Conservation (phyloP, 2,888 invertebrate genomes). For the Tetragonisca angustula region DNA sequence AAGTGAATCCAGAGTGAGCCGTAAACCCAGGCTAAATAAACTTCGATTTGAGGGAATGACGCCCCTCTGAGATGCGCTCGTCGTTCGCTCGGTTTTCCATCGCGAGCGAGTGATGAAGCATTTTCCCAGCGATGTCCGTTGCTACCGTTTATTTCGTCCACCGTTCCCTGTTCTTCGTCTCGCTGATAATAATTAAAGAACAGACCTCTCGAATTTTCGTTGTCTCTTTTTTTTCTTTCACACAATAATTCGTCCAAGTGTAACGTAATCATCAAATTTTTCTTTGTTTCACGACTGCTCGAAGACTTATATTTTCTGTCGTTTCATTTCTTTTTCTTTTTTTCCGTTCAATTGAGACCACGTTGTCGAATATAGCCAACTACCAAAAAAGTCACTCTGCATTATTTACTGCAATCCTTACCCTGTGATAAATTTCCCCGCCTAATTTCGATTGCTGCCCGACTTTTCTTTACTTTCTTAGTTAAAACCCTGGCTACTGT, state of each 20-base stretch:
- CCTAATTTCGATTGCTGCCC: background rate
- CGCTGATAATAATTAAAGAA: no score
- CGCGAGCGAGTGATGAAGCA: background rate
- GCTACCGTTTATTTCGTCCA: background rate
- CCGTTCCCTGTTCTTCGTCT: background rate
- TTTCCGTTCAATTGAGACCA: no score
- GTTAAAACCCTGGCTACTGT: no score
- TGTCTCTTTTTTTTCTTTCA: no score
- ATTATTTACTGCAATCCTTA: background rate
- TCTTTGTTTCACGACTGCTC: no score
- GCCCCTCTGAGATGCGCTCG: slow-evolving; percentile 31
- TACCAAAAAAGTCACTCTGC: background rate
- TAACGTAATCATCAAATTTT: no score
- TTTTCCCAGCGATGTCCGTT: background rate
- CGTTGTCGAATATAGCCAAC: no score
- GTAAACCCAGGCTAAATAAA: slow-evolving; percentile 82
- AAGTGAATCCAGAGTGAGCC: slow-evolving; percentile 81
- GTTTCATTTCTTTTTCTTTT: no score
- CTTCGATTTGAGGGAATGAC: slow-evolving; percentile 73
- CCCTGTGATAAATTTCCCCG: background rate
- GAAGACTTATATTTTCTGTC: no score
- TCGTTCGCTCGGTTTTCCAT: slow-evolving; percentile 20
- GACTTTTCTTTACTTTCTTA: background rate
- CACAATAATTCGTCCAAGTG: no score
- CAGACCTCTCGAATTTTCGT: background rate